Percentiles rank a stretch among this genome's conserved stretches.
Evolutionary conservation across 2,797 vertebrate species (phyloP).

Genomic region (Peromyscus nudipes): DNA sequence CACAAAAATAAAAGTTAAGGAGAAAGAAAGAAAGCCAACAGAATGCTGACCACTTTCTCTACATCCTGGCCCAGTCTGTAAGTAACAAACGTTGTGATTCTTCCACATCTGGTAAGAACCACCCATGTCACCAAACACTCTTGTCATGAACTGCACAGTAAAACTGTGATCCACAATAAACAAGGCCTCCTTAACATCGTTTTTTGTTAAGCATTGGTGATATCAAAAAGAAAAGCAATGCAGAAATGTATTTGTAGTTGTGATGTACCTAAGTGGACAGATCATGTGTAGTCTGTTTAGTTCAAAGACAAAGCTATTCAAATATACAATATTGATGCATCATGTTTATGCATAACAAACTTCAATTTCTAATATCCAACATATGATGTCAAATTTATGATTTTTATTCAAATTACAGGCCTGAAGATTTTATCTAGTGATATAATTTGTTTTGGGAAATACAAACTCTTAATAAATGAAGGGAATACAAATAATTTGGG

Average conservation of each 20-base stretch:
- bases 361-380: not conserved
- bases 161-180: not conserved
- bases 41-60: not conserved
- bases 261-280: not conserved
- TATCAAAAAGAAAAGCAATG: not conserved
- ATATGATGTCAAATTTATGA: not conserved
- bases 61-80: too few relatives aligned
- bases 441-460: not conserved
- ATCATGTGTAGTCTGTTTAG: accelerated
- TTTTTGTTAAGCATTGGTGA: not conserved
- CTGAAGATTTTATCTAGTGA: not conserved
- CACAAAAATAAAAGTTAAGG: too few relatives aligned
- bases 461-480: not conserved
- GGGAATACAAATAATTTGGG: not conserved
- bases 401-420: not conserved
- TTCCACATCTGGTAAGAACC: not conserved
- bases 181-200: not conserved
- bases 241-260: not conserved
- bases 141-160: not conserved
- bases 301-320: not conserved
- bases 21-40: too few relatives aligned
- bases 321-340: not conserved
- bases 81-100: not conserved
- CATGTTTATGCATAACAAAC: not conserved
- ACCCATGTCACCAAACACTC: too few relatives aligned